Conservation (phyloP, 1,140 invertebrate species). For the Spodoptera litura region DNA sequence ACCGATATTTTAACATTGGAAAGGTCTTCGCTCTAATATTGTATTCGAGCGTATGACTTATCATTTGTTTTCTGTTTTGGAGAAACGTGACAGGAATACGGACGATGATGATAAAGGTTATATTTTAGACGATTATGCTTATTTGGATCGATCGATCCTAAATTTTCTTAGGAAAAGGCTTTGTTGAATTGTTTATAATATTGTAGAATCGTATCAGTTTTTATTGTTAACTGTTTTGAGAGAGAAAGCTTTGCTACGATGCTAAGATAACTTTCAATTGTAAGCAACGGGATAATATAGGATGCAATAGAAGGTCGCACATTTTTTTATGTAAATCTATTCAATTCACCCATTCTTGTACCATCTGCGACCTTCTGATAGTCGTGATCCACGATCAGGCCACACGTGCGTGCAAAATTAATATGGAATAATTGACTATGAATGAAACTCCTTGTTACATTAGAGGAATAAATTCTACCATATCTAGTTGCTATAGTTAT, state of each 20-base stretch:
- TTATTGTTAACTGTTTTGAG: too few relatives aligned
- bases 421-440: conserved; percentile 45
- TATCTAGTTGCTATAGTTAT: conserved; percentile 24
- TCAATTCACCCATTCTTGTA: conserved; percentile 24
- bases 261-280: neutral
- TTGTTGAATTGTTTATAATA: too few relatives aligned
- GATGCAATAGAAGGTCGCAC: too few relatives aligned
- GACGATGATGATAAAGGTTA: neutral
- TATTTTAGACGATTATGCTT: conserved; percentile 2
- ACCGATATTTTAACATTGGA: conserved; percentile 19
- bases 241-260: too few relatives aligned
- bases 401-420: conserved; percentile 47
- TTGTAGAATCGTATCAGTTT: too few relatives aligned
- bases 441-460: conserved; percentile 41
- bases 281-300: too few relatives aligned
- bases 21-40: conserved; percentile 30
- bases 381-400: conserved; percentile 35
- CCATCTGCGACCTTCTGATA: conserved; percentile 39
- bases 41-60: conserved; percentile 27
- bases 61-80: conserved; percentile 31
- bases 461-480: conserved; percentile 24
- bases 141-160: too few relatives aligned
- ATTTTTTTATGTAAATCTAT: conserved; percentile 35
- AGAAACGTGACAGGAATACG: conserved; percentile 16
- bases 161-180: too few relatives aligned